Conservation (phyloP, 2,113 vertebrate genomes). For the Copsychus sechellarum region DNA sequence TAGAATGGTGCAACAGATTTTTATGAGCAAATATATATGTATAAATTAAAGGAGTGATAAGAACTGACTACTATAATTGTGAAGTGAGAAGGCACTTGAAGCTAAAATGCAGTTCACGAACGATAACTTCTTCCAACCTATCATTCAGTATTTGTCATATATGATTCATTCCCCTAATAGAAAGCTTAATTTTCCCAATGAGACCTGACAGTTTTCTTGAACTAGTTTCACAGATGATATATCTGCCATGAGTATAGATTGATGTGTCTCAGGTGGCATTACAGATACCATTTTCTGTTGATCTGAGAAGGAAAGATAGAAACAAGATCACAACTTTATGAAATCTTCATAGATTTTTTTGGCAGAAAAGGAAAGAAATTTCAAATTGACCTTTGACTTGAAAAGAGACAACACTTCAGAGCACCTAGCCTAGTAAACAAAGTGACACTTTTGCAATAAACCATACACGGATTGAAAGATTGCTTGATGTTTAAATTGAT, state of each 20-base stretch:
- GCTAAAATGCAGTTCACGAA: background rate
- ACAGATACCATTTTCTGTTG: background rate
- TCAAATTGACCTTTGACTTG: constrained; percentile 3
- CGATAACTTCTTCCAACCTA: background rate
- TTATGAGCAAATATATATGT: background rate
- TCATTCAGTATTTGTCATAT: constrained; percentile 33
- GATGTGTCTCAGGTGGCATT: background rate
- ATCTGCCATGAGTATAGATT: background rate
- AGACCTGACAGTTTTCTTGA: constrained; percentile 37
- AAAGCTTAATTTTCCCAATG: constrained; percentile 34
- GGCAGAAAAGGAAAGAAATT: constrained; percentile 14
- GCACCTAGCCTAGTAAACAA: background rate
- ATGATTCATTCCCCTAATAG: constrained; percentile 32
- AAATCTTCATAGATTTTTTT: background rate
- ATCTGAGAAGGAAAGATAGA: background rate
- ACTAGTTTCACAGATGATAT: constrained; percentile 18
- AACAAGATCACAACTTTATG: constrained; percentile 6
- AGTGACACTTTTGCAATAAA: constrained; percentile 12
- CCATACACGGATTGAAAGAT: background rate
- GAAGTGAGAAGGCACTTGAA: background rate
- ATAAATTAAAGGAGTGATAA: background rate
- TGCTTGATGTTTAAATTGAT: constrained; percentile 7
- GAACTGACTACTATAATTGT: background rate
- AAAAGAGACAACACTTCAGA: background rate
- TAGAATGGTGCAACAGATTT: background rate